These are phyloP conservation scores for Epinephelus cyanopodus DNA, from an alignment of 2,113 vertebrate genomes.

Conservation along the genomic window DNA sequence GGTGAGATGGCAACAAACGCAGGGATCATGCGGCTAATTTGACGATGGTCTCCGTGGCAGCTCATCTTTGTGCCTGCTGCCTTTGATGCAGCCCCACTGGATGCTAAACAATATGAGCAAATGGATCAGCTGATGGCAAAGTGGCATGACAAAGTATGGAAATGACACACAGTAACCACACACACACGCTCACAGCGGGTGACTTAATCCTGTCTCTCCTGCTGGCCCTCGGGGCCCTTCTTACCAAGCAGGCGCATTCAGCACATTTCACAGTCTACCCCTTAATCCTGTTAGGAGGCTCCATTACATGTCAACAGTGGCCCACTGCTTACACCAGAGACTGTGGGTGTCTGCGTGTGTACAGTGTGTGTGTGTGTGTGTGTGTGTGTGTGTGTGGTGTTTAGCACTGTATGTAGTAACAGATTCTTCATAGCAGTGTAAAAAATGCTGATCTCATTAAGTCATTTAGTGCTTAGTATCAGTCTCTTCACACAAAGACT, in stretches of 20 bases:
- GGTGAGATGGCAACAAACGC: background rate
- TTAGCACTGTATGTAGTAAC: background rate
- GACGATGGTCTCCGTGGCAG: background rate
- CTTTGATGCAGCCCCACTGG: constrained; percentile 23
- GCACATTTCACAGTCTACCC: constrained; percentile 77
- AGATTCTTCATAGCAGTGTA: constrained; percentile 10
- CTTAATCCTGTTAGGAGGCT: constrained; percentile 80
- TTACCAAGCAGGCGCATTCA: constrained; percentile 69
- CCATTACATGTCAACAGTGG: constrained; percentile 73
- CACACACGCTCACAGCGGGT: constrained; percentile 25
- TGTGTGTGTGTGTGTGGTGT: constrained; percentile 4
- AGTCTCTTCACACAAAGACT: background rate
- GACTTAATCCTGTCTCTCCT: constrained; percentile 73
- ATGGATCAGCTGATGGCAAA: constrained; percentile 43
- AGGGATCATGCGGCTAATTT: constrained; percentile 16
- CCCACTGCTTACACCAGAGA: constrained; percentile 48
- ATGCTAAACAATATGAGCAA: constrained; percentile 33
- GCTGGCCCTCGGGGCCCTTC: constrained; percentile 60
- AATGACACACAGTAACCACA: constrained; percentile 32
- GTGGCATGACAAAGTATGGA: constrained; percentile 37
- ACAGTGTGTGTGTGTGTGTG: constrained; percentile 2
- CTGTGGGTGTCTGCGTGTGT: constrained; percentile 26
- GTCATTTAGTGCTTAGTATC: constrained; percentile 29
- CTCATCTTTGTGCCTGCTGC: constrained; percentile 24
- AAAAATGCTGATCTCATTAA: constrained; percentile 59